phyloP scores from a whole-genome alignment of 2,888 invertebrate genomes.

The Diarsia brunnea region DNA sequence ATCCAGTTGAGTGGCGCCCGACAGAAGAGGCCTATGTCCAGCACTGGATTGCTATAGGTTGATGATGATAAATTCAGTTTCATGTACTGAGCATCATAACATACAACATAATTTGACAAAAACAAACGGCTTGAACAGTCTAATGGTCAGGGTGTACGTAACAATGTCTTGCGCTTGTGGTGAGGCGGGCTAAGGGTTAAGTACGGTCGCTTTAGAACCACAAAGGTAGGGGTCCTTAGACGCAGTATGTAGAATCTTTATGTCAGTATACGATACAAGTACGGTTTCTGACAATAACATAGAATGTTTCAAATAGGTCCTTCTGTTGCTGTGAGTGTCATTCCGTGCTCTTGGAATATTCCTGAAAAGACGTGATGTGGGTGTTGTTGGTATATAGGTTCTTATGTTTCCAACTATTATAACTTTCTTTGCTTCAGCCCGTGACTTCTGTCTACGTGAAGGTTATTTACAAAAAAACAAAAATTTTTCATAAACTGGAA shows the following conservation, averaged over 20 bases:
- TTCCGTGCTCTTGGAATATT: neutral
- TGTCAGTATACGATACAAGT: neutral
- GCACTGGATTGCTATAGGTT: too few relatives aligned
- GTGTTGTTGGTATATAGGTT: neutral
- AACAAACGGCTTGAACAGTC: slow-evolving; percentile 16
- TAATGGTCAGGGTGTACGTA: slow-evolving; percentile 12
- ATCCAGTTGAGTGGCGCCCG: too few relatives aligned
- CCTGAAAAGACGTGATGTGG: neutral
- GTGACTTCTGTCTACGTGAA: neutral
- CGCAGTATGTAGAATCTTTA: slow-evolving; percentile 15
- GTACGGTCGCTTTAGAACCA: slow-evolving; percentile 46
- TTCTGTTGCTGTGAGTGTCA: slow-evolving; percentile 13
- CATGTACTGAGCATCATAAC: neutral
- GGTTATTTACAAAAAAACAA: too few relatives aligned
- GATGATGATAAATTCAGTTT: neutral
- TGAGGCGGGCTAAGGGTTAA: slow-evolving; percentile 25
- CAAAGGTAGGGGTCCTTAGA: slow-evolving; percentile 32
- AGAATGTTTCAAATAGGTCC: slow-evolving; percentile 18
- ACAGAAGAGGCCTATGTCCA: too few relatives aligned
- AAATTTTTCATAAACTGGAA: too few relatives aligned
- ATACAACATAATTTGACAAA: neutral
- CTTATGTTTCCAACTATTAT: neutral
- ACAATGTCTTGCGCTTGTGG: slow-evolving; percentile 26
- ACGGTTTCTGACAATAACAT: slow-evolving; percentile 10
- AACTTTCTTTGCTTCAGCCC: neutral